A percentile compares a stretch with the other conserved stretches of the same genome.
Conservation (phyloP, 2,797 vertebrate genomes). For the Bothrops alternatus region DNA sequence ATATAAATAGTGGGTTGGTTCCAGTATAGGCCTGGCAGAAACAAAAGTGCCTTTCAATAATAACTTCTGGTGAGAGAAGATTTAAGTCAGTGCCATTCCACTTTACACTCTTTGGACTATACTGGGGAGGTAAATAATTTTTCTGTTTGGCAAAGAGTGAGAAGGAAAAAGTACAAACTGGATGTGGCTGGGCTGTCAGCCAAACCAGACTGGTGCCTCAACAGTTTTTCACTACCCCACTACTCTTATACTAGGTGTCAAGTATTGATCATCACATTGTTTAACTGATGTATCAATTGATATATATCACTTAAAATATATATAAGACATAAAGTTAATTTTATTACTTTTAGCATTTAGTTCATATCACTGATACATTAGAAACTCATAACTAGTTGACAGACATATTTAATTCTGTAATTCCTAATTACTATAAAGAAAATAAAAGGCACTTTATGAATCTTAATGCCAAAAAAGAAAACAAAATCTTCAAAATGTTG, state of each 20-base stretch:
- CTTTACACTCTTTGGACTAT: not conserved
- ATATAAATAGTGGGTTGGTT: slow-evolving; percentile 12
- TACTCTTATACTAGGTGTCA: not conserved
- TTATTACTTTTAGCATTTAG: not conserved
- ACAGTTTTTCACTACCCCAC: not conserved
- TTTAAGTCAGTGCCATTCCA: not conserved
- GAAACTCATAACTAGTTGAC: not conserved
- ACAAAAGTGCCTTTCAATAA: not conserved
- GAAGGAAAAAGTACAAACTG: not conserved
- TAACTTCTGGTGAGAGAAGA: not conserved
- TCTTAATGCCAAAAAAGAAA: not conserved
- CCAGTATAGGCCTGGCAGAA: not conserved
- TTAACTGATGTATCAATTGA: not conserved
- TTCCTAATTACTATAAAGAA: not conserved
- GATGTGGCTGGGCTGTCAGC: not conserved
- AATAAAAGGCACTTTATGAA: not conserved
- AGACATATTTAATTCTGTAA: no score
- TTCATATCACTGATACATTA: not conserved
- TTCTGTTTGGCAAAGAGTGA: not conserved
- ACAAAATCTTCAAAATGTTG: not conserved
- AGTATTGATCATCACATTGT: not conserved
- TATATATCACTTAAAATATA: not conserved
- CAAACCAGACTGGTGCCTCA: not conserved
- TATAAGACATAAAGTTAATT: not conserved
- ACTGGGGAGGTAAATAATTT: not conserved